Evolutionary conservation across 2,888 invertebrate species (phyloP).

Genomic region (Temnothorax ravouxi): DNA sequence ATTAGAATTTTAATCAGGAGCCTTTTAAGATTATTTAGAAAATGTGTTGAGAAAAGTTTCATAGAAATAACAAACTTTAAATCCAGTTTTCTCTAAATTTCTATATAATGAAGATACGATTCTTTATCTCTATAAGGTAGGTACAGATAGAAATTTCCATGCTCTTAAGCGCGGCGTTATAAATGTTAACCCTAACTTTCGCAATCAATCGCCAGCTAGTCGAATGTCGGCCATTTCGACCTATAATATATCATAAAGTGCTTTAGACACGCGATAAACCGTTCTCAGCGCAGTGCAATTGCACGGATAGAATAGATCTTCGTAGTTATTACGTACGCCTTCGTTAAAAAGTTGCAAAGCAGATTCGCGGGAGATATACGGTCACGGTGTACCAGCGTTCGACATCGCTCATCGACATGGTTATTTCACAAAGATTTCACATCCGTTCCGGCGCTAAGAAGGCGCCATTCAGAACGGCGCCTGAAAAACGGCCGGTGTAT

Average conservation of each 20-base stretch:
- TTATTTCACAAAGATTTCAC: conserved; percentile 28
- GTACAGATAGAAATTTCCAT: background rate
- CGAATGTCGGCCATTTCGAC: background rate
- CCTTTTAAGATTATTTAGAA: too few species aligned
- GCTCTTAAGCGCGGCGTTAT: background rate
- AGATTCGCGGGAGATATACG: background rate
- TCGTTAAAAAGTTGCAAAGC: conserved; percentile 7
- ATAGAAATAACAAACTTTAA: too few species aligned
- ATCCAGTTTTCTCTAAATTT: too few species aligned
- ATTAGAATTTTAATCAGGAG: too few species aligned
- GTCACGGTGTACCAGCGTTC: background rate
- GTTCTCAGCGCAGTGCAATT: background rate
- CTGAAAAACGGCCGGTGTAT: conserved; percentile 61
- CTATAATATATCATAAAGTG: background rate
- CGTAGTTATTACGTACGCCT: background rate
- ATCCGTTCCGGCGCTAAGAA: conserved; percentile 65
- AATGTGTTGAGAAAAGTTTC: too few species aligned
- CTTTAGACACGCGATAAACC: background rate
- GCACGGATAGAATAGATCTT: background rate
- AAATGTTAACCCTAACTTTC: conserved; percentile 1
- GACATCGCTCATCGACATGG: conserved; percentile 19
- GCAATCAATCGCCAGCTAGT: background rate
- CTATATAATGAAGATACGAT: too few species aligned
- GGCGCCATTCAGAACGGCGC: conserved; percentile 65
- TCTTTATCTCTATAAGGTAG: too few species aligned